These are phyloP conservation scores for Leucophenga varia DNA, from an alignment of 1,140 invertebrate genomes.

Conservation along the genomic window DNA sequence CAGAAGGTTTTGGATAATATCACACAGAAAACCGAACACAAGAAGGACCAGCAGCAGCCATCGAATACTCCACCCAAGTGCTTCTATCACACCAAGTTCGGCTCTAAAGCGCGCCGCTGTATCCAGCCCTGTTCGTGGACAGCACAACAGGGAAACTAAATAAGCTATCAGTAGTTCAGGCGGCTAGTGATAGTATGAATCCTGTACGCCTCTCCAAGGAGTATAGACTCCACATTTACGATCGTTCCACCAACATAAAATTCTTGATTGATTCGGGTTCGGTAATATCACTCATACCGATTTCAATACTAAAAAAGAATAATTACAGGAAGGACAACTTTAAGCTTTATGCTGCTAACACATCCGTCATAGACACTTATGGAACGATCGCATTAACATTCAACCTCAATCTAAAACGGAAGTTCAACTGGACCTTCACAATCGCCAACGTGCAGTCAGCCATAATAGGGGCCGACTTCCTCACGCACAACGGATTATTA, in stretches of 20 bases:
- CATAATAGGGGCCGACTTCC: constrained; percentile 10
- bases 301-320: background rate
- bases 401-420: background rate
- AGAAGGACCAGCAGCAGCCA: no score
- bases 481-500: constrained; percentile 4
- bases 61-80: no score
- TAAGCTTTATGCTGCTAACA: constrained; percentile 1
- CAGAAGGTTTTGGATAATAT: no score
- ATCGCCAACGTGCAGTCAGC: background rate
- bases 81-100: no score
- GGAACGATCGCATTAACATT: background rate
- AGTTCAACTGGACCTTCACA: constrained; percentile 8
- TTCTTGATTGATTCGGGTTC: constrained; percentile 9
- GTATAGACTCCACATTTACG: constrained; percentile 1
- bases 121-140: background rate
- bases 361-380: constrained; percentile 2
- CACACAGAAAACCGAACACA: no score
- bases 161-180: background rate
- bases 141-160: constrained; percentile 1
- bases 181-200: background rate
- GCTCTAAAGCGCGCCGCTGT: no score
- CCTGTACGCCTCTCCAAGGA: background rate
- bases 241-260: background rate
- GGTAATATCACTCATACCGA: background rate
- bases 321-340: no score